Percentiles rank a stretch among this genome's conserved stretches.
These are phyloP conservation scores for Melanostoma mellinum DNA, from an alignment of 2,888 invertebrate species.

Conservation along the genomic window DNA sequence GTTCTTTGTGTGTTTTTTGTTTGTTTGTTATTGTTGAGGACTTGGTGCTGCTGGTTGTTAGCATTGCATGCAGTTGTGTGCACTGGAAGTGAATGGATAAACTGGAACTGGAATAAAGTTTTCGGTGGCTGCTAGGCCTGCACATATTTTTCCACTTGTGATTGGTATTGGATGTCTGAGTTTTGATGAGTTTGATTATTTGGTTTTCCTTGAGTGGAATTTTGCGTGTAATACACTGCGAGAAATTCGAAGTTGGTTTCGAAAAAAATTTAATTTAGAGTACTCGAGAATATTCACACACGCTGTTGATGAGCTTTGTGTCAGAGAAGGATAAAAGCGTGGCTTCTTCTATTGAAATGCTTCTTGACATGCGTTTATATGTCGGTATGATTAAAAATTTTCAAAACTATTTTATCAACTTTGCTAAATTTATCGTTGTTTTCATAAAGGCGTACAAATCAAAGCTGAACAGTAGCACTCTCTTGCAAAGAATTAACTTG, in stretches of 20 bases:
- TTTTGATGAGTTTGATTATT: constrained; percentile 15
- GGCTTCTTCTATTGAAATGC: no score
- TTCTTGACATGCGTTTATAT: no score
- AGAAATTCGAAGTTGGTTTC: not conserved
- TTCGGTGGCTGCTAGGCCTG: constrained; percentile 3
- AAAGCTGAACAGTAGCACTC: no score
- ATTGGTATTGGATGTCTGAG: constrained; percentile 21
- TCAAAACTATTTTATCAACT: no score
- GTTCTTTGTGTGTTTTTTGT: constrained; percentile 23
- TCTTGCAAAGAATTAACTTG: no score
- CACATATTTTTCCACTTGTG: constrained; percentile 36
- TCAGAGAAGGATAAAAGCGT: no score
- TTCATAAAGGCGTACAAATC: no score
- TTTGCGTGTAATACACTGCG: not conserved
- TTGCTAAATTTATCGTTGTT: no score
- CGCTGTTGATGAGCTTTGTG: no score
- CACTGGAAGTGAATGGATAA: constrained; percentile 63
- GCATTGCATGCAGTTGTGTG: constrained; percentile 9
- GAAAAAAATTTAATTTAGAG: no score
- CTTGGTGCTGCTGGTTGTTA: not conserved
- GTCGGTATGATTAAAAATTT: no score
- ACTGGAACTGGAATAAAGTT: constrained; percentile 44
- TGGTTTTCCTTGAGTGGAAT: not conserved
- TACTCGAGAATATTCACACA: no score
- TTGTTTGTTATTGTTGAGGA: constrained; percentile 6